Percentiles rank a stretch among this genome's conserved stretches.
Conservation (phyloP, 2,888 invertebrate genomes). For the Microctonus brassicae region DNA sequence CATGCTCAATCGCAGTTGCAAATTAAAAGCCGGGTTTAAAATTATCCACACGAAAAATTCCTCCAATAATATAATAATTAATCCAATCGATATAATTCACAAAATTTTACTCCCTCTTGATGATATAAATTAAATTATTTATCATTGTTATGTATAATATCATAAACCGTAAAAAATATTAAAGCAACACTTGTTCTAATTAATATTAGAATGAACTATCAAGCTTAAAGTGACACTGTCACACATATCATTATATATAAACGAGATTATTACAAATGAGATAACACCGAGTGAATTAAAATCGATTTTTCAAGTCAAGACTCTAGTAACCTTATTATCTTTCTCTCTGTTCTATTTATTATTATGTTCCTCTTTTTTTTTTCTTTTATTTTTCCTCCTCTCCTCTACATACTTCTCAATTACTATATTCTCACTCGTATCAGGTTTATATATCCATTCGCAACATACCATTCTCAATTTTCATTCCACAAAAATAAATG, state of each 20-base stretch:
- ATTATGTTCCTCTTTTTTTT: background rate
- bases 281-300: conserved; percentile 17
- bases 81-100: too few species aligned
- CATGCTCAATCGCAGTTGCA: too few species aligned
- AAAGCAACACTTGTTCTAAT: background rate
- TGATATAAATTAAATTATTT: too few species aligned
- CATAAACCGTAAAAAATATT: too few species aligned
- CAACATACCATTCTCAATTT: background rate
- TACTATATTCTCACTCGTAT: background rate
- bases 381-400: conserved; percentile 12
- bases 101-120: too few species aligned
- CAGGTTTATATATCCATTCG: background rate
- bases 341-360: conserved; percentile 23
- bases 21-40: too few species aligned
- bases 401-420: too few species aligned
- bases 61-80: too few species aligned
- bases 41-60: too few species aligned
- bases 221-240: background rate
- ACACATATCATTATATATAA: background rate
- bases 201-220: background rate
- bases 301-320: conserved; percentile 9
- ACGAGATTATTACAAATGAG: background rate
- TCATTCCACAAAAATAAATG: conserved; percentile 3
- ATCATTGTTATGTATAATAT: too few species aligned
- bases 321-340: conserved; percentile 51